Evolutionary conservation across 92 coral and sea anemone species (phyloP), one percentile per base, ranked within the genome.

Genomic region (Isaurus tuberculatus): DNA sequence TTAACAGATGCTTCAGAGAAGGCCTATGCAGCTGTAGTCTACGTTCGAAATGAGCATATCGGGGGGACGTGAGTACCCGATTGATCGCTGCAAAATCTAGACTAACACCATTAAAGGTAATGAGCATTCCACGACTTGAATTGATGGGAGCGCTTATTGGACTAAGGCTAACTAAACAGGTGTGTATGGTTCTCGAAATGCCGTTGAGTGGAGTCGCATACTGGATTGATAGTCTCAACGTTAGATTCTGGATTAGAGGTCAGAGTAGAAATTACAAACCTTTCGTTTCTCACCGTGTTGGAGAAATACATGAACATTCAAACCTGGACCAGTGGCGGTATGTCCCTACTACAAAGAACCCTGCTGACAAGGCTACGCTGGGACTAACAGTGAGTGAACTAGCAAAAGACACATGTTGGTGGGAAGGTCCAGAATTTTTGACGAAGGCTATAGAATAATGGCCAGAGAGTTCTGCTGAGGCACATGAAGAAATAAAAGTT

Each of bases 1-100:
- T 89, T 89, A 37, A 57, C 84, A 36, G 89, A 53, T 51, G 89
- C 92, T 0, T 89, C 85, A 16, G 85, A 86, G 72, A 81, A 68
- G 43, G 90, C 87, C 2, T 67, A 86, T 42, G 61, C 88, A 34
- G 87, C 92, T 27, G 80, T 85, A 5, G 78, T 86, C 61, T 86
- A 86, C 79, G 72, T 67, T 6, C 81, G 83, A 55, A 81, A 74
- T 28, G 77, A 90, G 60, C 78, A 61, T 34, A 43, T 58, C 5
- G 83, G 79, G 72, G 75, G 60, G 48, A 3, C 2, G 48, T 72
- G 26, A 78, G 43, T 8, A 84, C 88, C 3, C 63, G 75, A 17
- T 65, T 75, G 8, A 79, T 88, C 0, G 89, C 86, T 78, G 70
- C 86, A 15, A 84, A 84, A 72, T 69, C 89, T 2, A 65, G 86